Base-by-base conservation (phyloP, 2,888 invertebrate species). In the Synergus laeviventris region DNA sequence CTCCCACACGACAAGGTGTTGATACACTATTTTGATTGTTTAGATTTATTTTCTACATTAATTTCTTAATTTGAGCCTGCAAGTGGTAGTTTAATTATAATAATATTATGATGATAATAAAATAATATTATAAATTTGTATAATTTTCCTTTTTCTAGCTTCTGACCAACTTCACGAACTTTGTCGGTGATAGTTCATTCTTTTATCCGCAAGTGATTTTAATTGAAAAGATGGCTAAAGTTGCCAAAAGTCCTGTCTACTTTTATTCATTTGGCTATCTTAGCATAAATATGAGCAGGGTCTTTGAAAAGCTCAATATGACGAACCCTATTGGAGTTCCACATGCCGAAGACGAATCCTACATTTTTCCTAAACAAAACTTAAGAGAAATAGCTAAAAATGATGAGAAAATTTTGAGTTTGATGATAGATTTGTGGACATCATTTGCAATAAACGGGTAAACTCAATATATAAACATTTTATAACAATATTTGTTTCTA, bases 371-470 rank as follows among this genome's bases (percentile, higher is more conserved):
- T 21, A 24, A 42, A 14, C 16, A 16, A 24, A 16, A 1, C 0
- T 9, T 21, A 8, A 16, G 2, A 24, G 24, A 16, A 45, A 24
- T 66, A 45, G 24, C 24, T 5, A 7, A 66, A 16, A 45, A 45
- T 14, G 66, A 66, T 66, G 45, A 45, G 14, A 45, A 16, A 21
- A 31, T 66, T 16, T 24, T 70, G 4, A 31, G 31, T 9, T 16
- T 66, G 24, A 66, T 66, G 66, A 12, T 66, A 18, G 66, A 45
- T 16, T 42, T 45, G 11, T 66, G 66, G 66, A 45, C 66, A 2
- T 66, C 66, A 14, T 66, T 66, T 39, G 42, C 42, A 8, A 66
- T 16, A 14, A 21, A 66, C 21, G 66, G 64, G 66, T 66, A 66
- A 11, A 21, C n/a, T 2, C 7, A 60, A 1, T 14, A 12, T 12